Percentiles rank a stretch among this genome's conserved stretches.
Conservation (phyloP, 2,113 vertebrate genomes). For the Melanerpes formicivorus region DNA sequence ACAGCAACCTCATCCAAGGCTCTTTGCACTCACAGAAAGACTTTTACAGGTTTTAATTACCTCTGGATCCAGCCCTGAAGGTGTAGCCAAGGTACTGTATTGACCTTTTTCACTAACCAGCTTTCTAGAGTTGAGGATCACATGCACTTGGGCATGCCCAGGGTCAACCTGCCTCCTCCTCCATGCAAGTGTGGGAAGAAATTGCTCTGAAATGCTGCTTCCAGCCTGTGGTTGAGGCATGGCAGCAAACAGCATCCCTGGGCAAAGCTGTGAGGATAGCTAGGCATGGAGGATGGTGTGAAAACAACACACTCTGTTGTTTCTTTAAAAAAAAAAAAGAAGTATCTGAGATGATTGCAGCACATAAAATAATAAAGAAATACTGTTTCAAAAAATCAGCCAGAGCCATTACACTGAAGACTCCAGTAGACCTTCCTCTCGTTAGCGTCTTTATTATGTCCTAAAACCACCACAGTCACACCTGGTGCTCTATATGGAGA, state of each 20-base stretch:
- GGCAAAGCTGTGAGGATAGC: neutral
- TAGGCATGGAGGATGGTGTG: neutral
- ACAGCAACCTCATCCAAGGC: neutral
- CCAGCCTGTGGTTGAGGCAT: neutral
- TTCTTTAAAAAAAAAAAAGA: neutral
- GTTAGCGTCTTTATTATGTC: neutral
- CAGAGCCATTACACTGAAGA: neutral
- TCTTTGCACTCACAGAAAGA: conserved; percentile 1
- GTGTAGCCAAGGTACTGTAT: neutral
- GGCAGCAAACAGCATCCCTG: neutral
- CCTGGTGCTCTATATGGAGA: neutral
- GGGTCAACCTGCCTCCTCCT: neutral
- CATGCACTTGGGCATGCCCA: fast-evolving
- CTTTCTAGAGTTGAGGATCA: neutral
- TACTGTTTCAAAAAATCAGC: neutral
- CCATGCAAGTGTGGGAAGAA: neutral
- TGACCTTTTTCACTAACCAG: neutral
- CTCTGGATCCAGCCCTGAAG: neutral
- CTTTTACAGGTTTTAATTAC: neutral
- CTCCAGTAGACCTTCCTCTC: neutral
- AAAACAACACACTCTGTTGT: neutral
- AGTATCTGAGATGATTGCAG: neutral
- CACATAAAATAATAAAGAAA: neutral
- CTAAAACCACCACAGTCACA: neutral
- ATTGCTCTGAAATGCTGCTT: neutral